These are phyloP conservation scores for Pycnomerus fuliginosus DNA, from an alignment of 2,888 invertebrate genomes.

Conservation along the genomic window DNA sequence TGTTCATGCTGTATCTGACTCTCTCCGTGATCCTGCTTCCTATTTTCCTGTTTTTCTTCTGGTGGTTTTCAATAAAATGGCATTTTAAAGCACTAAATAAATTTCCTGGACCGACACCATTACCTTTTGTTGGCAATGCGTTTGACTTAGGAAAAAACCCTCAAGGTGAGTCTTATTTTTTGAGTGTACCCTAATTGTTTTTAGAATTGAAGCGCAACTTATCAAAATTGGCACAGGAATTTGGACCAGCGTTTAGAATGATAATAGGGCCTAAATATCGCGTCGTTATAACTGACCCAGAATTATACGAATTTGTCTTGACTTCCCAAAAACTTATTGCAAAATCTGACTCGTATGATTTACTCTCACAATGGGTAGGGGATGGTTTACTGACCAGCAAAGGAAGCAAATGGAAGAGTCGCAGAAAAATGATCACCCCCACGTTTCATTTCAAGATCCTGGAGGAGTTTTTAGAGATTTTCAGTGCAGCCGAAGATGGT, in stretches of 20 bases:
- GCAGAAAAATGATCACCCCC: constrained; percentile 42
- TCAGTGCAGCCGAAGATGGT: too few relatives aligned
- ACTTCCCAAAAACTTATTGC: constrained; percentile 13
- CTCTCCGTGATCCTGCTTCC: too few relatives aligned
- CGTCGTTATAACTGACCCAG: constrained; percentile 10
- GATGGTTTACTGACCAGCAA: constrained; percentile 49
- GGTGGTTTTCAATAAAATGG: constrained; percentile 8
- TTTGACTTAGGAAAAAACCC: constrained; percentile 10
- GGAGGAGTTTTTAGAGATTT: constrained; percentile 37
- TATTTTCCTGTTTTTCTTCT: neutral
- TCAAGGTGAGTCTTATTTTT: constrained; percentile 14
- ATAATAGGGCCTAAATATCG: constrained; percentile 1
- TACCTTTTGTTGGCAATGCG: constrained; percentile 13
- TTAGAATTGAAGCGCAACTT: constrained; percentile 6
- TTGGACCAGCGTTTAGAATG: constrained; percentile 6
- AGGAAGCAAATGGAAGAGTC: constrained; percentile 39
- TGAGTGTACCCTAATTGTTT: too few relatives aligned
- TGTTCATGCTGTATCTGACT: too few relatives aligned
- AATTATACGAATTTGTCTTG: constrained; percentile 9
- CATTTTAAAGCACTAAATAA: constrained; percentile 6
- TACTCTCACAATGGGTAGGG: constrained; percentile 46
- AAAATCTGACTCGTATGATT: constrained; percentile 44
- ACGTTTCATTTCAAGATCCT: constrained; percentile 42
- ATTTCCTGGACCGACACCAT: constrained; percentile 19
- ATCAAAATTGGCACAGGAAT: constrained; percentile 2